A percentile compares a stretch with the other conserved stretches of the same genome.
These are phyloP conservation scores for Rallus limicola DNA, from an alignment of 2,113 vertebrate genomes.

Conservation along the genomic window DNA sequence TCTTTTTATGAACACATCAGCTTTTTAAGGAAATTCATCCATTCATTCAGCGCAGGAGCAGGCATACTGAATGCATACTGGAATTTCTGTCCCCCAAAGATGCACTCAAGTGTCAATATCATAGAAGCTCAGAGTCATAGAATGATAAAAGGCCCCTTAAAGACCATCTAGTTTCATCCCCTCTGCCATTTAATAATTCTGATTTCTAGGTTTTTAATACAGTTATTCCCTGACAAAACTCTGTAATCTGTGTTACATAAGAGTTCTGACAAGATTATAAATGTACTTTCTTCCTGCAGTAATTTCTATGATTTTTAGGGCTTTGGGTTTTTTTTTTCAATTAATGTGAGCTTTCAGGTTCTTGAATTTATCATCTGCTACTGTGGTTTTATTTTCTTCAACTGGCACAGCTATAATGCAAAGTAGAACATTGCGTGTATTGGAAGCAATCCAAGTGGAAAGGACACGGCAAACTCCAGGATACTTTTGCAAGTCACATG, in stretches of 20 bases:
- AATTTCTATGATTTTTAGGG: not conserved
- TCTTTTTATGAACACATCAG: not conserved
- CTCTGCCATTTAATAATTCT: no score
- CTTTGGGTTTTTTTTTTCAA: not conserved
- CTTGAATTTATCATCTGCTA: constrained; percentile 36
- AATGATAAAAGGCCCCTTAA: no score
- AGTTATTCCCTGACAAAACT: not conserved
- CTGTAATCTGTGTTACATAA: not conserved
- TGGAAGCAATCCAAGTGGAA: constrained; percentile 28
- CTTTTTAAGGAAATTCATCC: not conserved
- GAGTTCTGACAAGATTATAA: not conserved
- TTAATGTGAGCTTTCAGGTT: not conserved
- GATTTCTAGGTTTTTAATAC: not conserved
- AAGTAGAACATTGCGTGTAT: not conserved
- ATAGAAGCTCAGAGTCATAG: no score
- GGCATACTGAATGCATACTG: not conserved
- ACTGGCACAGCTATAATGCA: not conserved
- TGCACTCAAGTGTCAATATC: not conserved
- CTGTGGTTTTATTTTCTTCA: constrained; percentile 39
- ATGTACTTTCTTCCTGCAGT: not conserved
- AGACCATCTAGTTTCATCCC: no score
- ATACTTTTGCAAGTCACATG: constrained; percentile 22
- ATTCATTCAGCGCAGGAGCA: not conserved
- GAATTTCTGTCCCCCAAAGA: not conserved
- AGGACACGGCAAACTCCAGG: not conserved